These are phyloP conservation scores for Atopsyche davidsoni DNA, from an alignment of 1,140 invertebrate genomes.

Conservation along the genomic window DNA sequence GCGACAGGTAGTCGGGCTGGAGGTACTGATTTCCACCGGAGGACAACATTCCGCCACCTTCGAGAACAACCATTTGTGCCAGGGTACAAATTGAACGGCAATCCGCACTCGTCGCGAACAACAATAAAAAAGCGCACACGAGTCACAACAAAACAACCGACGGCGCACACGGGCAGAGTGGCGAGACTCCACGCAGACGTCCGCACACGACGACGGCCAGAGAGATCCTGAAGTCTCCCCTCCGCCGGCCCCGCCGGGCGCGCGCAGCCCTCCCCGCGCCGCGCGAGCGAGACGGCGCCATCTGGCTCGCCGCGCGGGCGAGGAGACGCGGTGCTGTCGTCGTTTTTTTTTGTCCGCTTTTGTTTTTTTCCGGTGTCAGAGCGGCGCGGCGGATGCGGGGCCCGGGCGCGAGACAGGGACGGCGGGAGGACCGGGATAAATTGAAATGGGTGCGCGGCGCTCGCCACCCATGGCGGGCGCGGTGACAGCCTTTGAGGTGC, in stretches of 20 bases:
- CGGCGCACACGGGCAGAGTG: slow-evolving; percentile 20
- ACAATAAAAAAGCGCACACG: background rate
- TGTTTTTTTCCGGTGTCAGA: slow-evolving; percentile 23
- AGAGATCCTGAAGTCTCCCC: slow-evolving; percentile 45
- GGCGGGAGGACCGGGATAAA: slow-evolving; percentile 29
- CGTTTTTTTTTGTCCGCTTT: slow-evolving; percentile 20
- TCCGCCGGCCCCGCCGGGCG: slow-evolving; percentile 31
- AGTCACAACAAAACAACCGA: background rate
- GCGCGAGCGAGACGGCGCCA: slow-evolving; percentile 19
- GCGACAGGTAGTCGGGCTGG: slow-evolving; percentile 87
- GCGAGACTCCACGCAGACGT: slow-evolving; percentile 35
- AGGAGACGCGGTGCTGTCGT: slow-evolving; percentile 2
- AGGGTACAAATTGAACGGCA: background rate
- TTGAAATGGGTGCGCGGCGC: slow-evolving; percentile 38
- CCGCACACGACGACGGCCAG: slow-evolving; percentile 35
- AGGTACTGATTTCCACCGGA: slow-evolving; percentile 86
- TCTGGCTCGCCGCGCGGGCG: slow-evolving; percentile 16
- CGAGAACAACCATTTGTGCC: slow-evolving; percentile 81
- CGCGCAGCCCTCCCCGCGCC: slow-evolving; percentile 13
- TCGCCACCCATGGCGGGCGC: slow-evolving; percentile 61
- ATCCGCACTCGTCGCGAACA: slow-evolving; percentile 8
- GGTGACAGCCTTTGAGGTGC: slow-evolving; percentile 59
- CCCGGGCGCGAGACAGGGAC: too few species aligned
- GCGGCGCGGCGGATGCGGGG: too few species aligned
- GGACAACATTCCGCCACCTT: slow-evolving; percentile 85